phyloP scores from a whole-genome alignment of 64 coral and sea anemone genomes.

The Montipora cactus region DNA sequence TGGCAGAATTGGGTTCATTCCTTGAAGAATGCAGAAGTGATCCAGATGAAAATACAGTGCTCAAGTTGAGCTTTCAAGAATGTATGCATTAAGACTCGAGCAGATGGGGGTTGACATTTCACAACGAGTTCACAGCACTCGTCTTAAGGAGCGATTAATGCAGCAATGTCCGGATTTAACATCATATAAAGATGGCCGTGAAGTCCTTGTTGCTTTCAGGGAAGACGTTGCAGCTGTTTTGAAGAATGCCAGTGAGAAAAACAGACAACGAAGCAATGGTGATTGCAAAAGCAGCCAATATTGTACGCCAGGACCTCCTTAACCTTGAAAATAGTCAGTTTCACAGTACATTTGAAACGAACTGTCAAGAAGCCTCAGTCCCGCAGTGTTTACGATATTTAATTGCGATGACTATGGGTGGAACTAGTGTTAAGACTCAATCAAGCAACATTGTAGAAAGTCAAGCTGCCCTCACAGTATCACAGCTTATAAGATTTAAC shows the following conservation, averaged over 20 bases:
- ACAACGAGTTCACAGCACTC: constrained; percentile 2
- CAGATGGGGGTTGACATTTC: not conserved
- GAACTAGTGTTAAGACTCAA: too few species aligned
- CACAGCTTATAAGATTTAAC: constrained; percentile 19
- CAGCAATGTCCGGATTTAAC: not conserved
- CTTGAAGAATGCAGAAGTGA: not conserved
- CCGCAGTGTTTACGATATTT: not conserved
- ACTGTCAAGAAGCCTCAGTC: constrained; percentile 9
- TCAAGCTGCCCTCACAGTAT: not conserved
- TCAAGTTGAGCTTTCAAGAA: too few species aligned
- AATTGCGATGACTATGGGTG: not conserved
- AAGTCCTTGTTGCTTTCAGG: not conserved
- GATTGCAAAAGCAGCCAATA: constrained; percentile 23
- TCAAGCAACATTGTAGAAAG: too few species aligned
- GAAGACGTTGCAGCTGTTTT: not conserved
- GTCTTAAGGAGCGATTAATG: not conserved
- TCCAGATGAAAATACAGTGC: too few species aligned
- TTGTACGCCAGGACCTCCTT: constrained; percentile 5
- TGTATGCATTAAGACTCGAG: too few species aligned
- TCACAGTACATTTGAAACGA: not conserved
- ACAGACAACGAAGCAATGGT: not conserved
- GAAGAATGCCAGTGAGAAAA: not conserved
- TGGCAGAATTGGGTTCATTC: not conserved
- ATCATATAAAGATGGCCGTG: not conserved
- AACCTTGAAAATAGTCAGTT: too few species aligned